A percentile compares a stretch with the other conserved stretches of the same genome.
Evolutionary conservation across 2,113 vertebrate species (phyloP).

Genomic region (Ceratotherium simum): DNA sequence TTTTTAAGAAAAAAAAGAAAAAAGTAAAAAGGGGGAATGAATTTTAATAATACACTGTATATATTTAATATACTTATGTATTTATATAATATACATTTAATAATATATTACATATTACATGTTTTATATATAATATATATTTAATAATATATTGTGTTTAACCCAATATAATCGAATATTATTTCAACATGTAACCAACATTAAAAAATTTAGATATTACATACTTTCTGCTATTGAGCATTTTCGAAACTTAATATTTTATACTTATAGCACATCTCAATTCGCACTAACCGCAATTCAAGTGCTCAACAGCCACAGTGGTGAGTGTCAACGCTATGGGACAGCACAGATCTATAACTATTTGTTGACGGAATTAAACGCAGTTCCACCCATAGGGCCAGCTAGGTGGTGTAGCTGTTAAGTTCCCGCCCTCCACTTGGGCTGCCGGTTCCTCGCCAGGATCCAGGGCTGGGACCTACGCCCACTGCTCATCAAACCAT

Average conservation of each 20-base stretch:
- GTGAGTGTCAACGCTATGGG: not conserved
- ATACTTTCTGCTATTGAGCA: not conserved
- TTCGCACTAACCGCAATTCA: not conserved
- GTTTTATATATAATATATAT: too few relatives aligned
- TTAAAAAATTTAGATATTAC: not conserved
- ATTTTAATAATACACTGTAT: not conserved
- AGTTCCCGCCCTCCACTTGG: too few relatives aligned
- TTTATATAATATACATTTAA: too few relatives aligned
- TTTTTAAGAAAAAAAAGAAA: not conserved
- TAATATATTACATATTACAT: too few relatives aligned
- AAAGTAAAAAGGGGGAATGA: not conserved
- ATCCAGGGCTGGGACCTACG: too few relatives aligned
- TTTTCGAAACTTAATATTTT: slow-evolving; percentile 19
- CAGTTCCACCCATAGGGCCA: not conserved
- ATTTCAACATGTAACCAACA: not conserved
- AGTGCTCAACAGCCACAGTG: not conserved
- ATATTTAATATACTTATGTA: too few relatives aligned
- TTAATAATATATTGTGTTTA: not conserved
- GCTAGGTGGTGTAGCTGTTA: too few relatives aligned
- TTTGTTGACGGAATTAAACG: not conserved
- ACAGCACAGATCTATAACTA: not conserved
- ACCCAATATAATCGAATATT: slow-evolving; percentile 2
- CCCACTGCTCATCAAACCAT: too few relatives aligned
- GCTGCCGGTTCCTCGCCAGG: too few relatives aligned
- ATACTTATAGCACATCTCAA: not conserved